These are phyloP conservation scores for Tetragnatha versicolor DNA, from an alignment of 1,140 invertebrate species.

Conservation along the genomic window DNA sequence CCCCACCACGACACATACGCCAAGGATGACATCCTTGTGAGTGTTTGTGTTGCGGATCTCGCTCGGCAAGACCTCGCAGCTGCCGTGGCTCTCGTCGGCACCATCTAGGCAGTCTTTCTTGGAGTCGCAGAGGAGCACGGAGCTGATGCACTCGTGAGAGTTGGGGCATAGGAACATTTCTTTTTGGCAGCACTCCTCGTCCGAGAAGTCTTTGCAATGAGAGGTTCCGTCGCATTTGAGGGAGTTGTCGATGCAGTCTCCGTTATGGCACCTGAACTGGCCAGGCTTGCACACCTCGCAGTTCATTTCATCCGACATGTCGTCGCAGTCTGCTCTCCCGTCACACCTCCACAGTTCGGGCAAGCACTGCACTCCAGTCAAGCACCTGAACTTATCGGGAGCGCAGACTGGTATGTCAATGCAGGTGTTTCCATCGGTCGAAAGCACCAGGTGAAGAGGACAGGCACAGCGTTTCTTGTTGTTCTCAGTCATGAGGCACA, in stretches of 20 bases:
- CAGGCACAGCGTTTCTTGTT: slow-evolving; percentile 73
- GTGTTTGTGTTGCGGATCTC: neutral
- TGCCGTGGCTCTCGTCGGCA: slow-evolving; percentile 60
- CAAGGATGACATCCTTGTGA: neutral
- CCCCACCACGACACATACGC: neutral
- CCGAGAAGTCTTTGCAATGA: slow-evolving; percentile 57
- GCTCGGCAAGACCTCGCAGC: slow-evolving; percentile 3
- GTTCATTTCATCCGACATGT: slow-evolving; percentile 62
- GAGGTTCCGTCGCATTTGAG: slow-evolving; percentile 57
- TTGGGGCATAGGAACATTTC: slow-evolving; percentile 49
- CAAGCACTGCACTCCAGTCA: slow-evolving; percentile 61
- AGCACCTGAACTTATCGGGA: slow-evolving; percentile 79
- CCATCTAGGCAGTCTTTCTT: slow-evolving; percentile 61
- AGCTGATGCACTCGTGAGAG: slow-evolving; percentile 65
- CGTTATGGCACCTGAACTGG: slow-evolving; percentile 70
- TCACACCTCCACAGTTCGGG: slow-evolving; percentile 61
- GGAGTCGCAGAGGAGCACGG: slow-evolving; percentile 60
- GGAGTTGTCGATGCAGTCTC: slow-evolving; percentile 75
- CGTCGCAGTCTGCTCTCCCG: slow-evolving; percentile 61
- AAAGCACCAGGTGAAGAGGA: slow-evolving; percentile 76
- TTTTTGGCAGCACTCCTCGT: slow-evolving; percentile 56
- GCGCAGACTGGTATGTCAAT: slow-evolving; percentile 76
- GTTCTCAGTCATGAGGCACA: slow-evolving; percentile 70
- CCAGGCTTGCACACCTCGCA: slow-evolving; percentile 57
- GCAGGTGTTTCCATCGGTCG: slow-evolving; percentile 75